These are phyloP conservation scores for Brachymystax lenok DNA, from an alignment of 2,797 vertebrate genomes.

Conservation along the genomic window DNA sequence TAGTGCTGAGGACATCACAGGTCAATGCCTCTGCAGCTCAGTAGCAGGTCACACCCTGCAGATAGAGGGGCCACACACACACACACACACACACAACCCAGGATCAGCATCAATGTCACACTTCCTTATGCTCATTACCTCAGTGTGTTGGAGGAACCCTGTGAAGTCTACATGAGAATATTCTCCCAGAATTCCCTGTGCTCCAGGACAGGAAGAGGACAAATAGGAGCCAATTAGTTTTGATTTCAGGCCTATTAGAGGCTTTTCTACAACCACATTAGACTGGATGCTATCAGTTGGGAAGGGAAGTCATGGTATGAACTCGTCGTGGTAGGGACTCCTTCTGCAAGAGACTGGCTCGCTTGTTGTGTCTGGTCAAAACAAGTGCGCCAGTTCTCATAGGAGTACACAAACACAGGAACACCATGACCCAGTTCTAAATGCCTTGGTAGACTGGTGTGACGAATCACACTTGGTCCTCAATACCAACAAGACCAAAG, in stretches of 20 bases:
- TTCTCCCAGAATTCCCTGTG: conserved; percentile 46
- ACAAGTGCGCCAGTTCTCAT: conserved; percentile 32
- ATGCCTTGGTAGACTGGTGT: too few species aligned
- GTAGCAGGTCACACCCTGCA: conserved; percentile 49
- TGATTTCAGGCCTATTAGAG: conserved; percentile 75
- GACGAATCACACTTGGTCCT: too few species aligned
- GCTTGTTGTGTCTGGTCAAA: conserved; percentile 45
- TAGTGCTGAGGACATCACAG: conserved; percentile 42
- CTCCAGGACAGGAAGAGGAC: conserved; percentile 70
- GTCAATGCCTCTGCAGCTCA: conserved; percentile 48
- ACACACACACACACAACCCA: conserved; percentile 12
- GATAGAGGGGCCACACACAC: conserved; percentile 29
- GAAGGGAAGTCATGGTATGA: conserved; percentile 47
- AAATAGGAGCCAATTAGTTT: conserved; percentile 72
- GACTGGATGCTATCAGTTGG: conserved; percentile 65
- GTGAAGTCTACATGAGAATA: conserved; percentile 42
- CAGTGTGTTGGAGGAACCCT: conserved; percentile 53
- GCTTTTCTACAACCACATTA: conserved; percentile 62
- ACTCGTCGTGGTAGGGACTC: conserved; percentile 8
- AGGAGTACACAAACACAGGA: conserved; percentile 40
- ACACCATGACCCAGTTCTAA: too few species aligned
- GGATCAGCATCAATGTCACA: conserved; percentile 38
- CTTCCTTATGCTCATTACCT: conserved; percentile 40
- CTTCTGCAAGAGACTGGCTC: conserved; percentile 34
- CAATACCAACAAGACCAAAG: too few species aligned